Evolutionary conservation across 1,140 invertebrate genomes (phyloP).

Genomic region (Zaprionus davidi): DNA sequence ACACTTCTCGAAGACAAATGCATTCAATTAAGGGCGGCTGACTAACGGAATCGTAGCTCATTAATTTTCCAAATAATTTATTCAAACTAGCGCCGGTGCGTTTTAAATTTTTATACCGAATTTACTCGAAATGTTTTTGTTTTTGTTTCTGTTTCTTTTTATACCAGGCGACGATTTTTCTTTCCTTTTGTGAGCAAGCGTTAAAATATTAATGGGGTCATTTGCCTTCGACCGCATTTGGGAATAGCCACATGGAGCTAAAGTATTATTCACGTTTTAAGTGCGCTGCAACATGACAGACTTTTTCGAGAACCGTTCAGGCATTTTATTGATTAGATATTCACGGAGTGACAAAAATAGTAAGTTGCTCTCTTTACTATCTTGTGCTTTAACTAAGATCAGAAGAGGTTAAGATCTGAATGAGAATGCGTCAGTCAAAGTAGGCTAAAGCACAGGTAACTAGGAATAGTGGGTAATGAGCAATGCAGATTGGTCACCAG

Average conservation of each 20-base stretch:
- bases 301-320: no score
- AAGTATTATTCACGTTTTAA: background rate
- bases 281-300: background rate
- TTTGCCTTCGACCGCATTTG: slow-evolving; percentile 59
- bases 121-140: background rate
- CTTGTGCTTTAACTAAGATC: no score
- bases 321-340: no score
- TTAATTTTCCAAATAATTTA: slow-evolving; percentile 62
- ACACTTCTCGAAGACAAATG: slow-evolving; percentile 55
- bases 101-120: slow-evolving; percentile 14
- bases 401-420: no score
- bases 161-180: slow-evolving; percentile 13
- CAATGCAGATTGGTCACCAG: no score
- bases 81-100: slow-evolving; percentile 57
- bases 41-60: slow-evolving; percentile 10
- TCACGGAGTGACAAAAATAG: background rate
- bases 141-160: background rate
- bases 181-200: slow-evolving; percentile 16
- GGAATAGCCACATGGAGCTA: background rate
- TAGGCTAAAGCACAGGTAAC: no score
- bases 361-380: background rate
- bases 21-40: slow-evolving; percentile 23
- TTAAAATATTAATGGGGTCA: slow-evolving; percentile 77
- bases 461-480: no score
- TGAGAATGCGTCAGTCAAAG: no score